Conservation (phyloP, 1,140 invertebrate species). For the Neomicropteryx cornuta region DNA sequence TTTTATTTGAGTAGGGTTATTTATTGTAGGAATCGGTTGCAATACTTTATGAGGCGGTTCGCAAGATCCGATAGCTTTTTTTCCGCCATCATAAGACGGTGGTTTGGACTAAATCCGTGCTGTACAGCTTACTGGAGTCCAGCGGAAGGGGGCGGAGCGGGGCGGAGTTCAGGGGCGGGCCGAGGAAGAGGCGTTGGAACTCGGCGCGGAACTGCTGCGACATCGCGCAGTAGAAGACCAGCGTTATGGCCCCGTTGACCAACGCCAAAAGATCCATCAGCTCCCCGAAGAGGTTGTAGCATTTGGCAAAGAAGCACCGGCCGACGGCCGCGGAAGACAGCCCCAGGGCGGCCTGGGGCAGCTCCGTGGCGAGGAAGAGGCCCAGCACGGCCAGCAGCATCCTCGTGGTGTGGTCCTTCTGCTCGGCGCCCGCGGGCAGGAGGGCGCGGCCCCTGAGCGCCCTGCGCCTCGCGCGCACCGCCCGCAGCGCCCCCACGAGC, state of each 20-base stretch:
- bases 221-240: conserved; percentile 92
- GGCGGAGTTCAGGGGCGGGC: conserved; percentile 35
- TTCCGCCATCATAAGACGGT: too few species aligned
- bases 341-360: conserved; percentile 71
- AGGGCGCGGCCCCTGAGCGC: conserved; percentile 51
- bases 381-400: conserved; percentile 83
- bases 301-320: conserved; percentile 59
- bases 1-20: too few species aligned
- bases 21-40: too few species aligned
- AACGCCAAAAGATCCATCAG: conserved; percentile 87
- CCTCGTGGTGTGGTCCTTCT: conserved; percentile 69
- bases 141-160: conserved; percentile 22
- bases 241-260: conserved; percentile 86
- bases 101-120: too few species aligned
- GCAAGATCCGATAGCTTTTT: too few species aligned
- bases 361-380: conserved; percentile 77
- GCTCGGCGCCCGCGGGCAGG: conserved; percentile 34
- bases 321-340: conserved; percentile 61
- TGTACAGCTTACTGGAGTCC: too few species aligned
- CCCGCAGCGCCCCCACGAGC: conserved; percentile 63
- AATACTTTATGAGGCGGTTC: too few species aligned
- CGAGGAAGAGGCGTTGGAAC: conserved; percentile 63
- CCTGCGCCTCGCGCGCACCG: conserved; percentile 55
- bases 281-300: conserved; percentile 73
- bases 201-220: conserved; percentile 83